Evolutionary conservation across 2,797 vertebrate genomes (phyloP).

Genomic region (Aphelocoma californica): DNA sequence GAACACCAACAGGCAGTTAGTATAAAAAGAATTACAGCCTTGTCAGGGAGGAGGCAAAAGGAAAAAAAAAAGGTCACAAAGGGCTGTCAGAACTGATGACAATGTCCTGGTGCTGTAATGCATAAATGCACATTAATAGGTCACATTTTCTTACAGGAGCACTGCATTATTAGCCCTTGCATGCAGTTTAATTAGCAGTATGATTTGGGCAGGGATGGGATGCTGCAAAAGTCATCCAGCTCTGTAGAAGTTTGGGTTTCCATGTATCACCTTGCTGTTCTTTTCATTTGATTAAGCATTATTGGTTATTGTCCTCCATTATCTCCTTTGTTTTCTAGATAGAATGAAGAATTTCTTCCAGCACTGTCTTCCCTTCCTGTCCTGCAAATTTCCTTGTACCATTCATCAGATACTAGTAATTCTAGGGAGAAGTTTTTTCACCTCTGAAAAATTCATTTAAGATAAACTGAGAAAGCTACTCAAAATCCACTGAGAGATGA

Average conservation of each 20-base stretch:
- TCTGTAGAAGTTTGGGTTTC: background rate
- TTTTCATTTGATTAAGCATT: background rate
- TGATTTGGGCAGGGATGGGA: background rate
- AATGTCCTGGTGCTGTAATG: background rate
- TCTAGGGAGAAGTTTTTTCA: background rate
- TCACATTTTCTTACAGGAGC: background rate
- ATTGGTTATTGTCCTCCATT: background rate
- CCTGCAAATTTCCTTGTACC: background rate
- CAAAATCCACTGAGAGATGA: background rate
- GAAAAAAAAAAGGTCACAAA: conserved; percentile 15
- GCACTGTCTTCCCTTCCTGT: background rate
- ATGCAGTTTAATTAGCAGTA: conserved; percentile 3
- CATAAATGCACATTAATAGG: conserved; percentile 11
- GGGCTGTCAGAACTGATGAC: background rate
- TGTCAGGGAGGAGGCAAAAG: conserved; percentile 13
- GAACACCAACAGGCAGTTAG: conserved; percentile 28
- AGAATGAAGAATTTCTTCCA: background rate
- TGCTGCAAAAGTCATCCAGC: background rate
- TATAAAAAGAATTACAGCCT: conserved; percentile 27
- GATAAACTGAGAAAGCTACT: background rate
- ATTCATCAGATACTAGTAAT: background rate
- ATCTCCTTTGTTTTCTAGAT: background rate
- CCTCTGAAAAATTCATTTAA: background rate
- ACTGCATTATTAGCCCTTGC: background rate
- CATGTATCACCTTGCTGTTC: background rate